These are phyloP conservation scores for Gallinago jamesoni DNA, from an alignment of 2,113 vertebrate species.

Conservation along the genomic window DNA sequence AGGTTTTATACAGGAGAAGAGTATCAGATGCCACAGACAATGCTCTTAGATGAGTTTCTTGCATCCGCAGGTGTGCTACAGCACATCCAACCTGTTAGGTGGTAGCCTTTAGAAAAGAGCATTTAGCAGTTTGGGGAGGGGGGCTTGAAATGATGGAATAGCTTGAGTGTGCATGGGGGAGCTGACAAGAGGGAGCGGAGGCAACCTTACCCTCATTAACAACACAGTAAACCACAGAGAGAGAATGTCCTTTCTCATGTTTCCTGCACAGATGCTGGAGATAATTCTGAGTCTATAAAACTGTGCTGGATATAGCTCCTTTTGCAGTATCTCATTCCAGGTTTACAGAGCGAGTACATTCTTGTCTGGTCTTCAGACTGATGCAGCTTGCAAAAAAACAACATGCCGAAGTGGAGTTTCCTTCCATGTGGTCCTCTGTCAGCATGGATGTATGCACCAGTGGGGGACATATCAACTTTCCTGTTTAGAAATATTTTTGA, in stretches of 20 bases:
- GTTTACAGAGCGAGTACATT: slow-evolving; percentile 9
- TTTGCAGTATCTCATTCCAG: slow-evolving; percentile 35
- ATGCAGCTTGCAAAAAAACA: background rate
- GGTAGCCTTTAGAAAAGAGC: background rate
- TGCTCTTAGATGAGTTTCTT: background rate
- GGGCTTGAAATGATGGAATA: background rate
- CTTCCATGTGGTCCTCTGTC: background rate
- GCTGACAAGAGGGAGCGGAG: background rate
- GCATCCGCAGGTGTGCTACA: background rate
- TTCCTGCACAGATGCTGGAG: slow-evolving; percentile 50
- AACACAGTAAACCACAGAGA: slow-evolving; percentile 21
- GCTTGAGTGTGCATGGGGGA: background rate
- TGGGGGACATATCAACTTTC: background rate
- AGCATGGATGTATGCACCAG: background rate
- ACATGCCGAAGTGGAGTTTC: background rate
- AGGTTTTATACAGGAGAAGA: background rate
- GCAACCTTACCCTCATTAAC: slow-evolving; percentile 51
- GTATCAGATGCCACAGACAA: background rate
- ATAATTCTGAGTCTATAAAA: slow-evolving; percentile 53
- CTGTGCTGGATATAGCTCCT: slow-evolving; percentile 21
- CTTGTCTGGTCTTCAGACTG: slow-evolving; percentile 25
- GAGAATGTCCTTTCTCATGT: slow-evolving; percentile 56
- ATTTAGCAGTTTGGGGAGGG: background rate
- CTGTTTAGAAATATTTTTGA: background rate
- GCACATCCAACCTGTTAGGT: background rate